These are phyloP conservation scores for Scaeva pyrastri DNA, from an alignment of 2,888 invertebrate genomes.

Conservation along the genomic window DNA sequence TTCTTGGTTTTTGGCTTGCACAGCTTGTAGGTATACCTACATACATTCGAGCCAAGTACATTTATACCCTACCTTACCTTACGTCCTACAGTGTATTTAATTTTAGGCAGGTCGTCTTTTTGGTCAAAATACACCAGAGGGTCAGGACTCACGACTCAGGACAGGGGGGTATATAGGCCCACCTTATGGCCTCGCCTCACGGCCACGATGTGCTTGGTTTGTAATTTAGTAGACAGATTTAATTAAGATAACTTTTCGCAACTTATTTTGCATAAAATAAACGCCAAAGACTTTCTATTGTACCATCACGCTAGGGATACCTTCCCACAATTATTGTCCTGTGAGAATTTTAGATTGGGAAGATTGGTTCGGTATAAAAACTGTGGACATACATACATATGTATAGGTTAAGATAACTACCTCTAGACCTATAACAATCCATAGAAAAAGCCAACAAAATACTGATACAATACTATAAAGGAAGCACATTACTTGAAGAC, in stretches of 20 bases:
- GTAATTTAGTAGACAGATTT: constrained; percentile 71
- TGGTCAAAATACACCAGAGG: constrained; percentile 44
- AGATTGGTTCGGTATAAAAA: background rate
- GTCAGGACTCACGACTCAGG: background rate
- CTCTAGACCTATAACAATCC: too few relatives aligned
- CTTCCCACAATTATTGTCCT: background rate
- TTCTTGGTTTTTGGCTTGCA: too few relatives aligned
- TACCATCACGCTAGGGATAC: constrained; percentile 10
- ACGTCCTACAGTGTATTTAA: background rate
- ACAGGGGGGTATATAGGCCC: too few relatives aligned
- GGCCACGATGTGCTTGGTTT: constrained; percentile 51
- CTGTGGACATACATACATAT: too few relatives aligned
- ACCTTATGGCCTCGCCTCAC: constrained; percentile 18
- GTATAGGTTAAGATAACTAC: too few relatives aligned
- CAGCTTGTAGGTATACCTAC: background rate
- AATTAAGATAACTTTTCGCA: constrained; percentile 74
- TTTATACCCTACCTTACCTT: too few relatives aligned
- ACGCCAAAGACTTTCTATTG: constrained; percentile 12
- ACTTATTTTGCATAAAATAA: constrained; percentile 64
- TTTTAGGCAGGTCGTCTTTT: constrained; percentile 18
- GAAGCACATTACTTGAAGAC: too few relatives aligned
- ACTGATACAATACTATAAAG: too few relatives aligned
- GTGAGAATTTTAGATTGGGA: background rate
- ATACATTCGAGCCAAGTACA: too few relatives aligned
- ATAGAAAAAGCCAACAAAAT: too few relatives aligned